Evolutionary conservation across 2,797 vertebrate genomes (phyloP).

Genomic region (Trachops cirrhosus): DNA sequence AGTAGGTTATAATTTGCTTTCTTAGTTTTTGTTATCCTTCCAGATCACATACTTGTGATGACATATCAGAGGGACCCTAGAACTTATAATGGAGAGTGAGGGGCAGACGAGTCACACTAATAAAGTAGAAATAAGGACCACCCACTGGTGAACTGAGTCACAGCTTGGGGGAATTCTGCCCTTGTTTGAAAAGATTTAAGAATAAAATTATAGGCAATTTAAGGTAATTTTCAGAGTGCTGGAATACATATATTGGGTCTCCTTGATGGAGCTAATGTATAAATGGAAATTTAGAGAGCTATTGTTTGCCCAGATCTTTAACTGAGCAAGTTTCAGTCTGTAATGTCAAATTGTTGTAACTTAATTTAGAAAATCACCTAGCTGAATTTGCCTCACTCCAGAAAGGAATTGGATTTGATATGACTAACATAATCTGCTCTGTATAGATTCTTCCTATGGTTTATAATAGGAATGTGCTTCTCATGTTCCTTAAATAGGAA

Average conservation of each 20-base stretch:
- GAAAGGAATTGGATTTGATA: slow-evolving; percentile 60
- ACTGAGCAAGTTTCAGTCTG: slow-evolving; percentile 30
- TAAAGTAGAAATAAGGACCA: neutral
- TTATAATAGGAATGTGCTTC: slow-evolving; percentile 59
- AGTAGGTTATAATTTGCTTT: neutral
- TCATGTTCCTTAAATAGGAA: slow-evolving; percentile 2
- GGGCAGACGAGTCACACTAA: neutral
- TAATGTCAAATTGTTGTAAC: slow-evolving; percentile 54
- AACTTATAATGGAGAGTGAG: neutral
- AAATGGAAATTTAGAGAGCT: slow-evolving; percentile 25
- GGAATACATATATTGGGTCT: neutral
- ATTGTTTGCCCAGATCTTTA: slow-evolving; percentile 51
- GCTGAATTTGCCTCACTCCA: slow-evolving; percentile 37
- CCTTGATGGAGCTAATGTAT: neutral
- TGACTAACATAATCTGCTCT: slow-evolving; percentile 56
- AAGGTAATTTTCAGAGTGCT: slow-evolving; percentile 1
- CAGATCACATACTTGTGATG: neutral
- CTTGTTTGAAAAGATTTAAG: neutral
- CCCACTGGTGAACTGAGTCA: neutral
- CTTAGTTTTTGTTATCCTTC: neutral
- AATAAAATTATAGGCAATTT: neutral
- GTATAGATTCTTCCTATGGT: slow-evolving; percentile 47
- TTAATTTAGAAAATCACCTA: slow-evolving; percentile 69
- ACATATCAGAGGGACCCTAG: neutral
- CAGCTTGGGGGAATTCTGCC: neutral